These are phyloP conservation scores for Neogobius melanostomus DNA, from an alignment of 2,113 vertebrate species.

Conservation along the genomic window DNA sequence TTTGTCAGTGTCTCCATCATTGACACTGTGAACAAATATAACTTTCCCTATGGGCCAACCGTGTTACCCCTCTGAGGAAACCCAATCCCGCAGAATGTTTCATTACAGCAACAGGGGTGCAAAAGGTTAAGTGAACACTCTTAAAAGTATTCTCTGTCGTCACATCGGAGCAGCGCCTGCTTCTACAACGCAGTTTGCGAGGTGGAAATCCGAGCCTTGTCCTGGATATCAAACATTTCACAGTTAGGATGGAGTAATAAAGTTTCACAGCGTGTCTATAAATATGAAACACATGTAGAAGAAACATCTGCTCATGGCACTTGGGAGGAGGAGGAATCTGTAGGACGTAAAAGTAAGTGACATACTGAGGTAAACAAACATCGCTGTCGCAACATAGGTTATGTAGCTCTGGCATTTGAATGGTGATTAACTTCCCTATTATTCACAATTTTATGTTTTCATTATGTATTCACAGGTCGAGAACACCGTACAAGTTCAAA, in stretches of 20 bases:
- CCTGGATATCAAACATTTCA: constrained; percentile 1
- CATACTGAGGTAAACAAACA: too few relatives aligned
- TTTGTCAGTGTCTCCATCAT: constrained; percentile 13
- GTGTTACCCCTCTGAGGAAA: constrained; percentile 43
- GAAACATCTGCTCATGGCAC: not conserved
- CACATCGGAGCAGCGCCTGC: not conserved
- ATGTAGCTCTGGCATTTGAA: too few relatives aligned
- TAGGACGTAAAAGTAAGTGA: too few relatives aligned
- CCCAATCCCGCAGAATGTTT: constrained; percentile 47
- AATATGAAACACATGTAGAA: not conserved
- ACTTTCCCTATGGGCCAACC: constrained; percentile 43
- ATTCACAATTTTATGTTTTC: too few relatives aligned
- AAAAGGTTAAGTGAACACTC: constrained; percentile 41
- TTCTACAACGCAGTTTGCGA: constrained; percentile 7
- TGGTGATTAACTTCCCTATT: too few relatives aligned
- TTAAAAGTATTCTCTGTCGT: constrained; percentile 27
- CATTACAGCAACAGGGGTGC: constrained; percentile 39
- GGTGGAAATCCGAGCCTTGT: constrained; percentile 30
- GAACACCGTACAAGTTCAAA: too few relatives aligned
- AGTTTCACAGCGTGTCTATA: not conserved
- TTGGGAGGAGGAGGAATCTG: not conserved
- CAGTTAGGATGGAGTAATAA: not conserved
- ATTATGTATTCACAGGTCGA: too few relatives aligned
- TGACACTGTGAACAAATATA: constrained; percentile 55
- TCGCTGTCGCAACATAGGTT: too few relatives aligned